phyloP scores from a whole-genome alignment of 2,888 invertebrate species.

The Hydropsyche betteni region DNA sequence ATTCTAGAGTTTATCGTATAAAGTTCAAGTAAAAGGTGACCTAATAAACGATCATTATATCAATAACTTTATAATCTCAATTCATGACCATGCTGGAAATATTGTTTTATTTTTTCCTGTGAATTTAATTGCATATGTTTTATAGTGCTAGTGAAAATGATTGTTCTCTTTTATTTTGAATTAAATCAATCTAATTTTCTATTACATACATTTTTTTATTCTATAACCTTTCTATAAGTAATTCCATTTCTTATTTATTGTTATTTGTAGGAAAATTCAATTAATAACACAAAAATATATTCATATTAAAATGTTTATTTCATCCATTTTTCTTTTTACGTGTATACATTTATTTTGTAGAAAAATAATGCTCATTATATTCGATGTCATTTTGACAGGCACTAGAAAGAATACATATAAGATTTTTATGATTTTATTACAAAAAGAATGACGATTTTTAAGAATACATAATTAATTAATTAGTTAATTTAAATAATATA shows the following conservation, averaged over 20 bases:
- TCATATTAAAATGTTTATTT: constrained; percentile 37
- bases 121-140: not conserved
- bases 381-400: constrained; percentile 37
- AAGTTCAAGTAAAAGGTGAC: constrained; percentile 8
- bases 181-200: too few species aligned
- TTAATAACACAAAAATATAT: not conserved
- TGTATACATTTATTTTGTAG: constrained; percentile 35
- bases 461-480: constrained; percentile 28
- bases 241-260: too few species aligned
- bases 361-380: constrained; percentile 17
- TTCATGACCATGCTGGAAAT: not conserved
- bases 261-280: not conserved
- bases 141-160: not conserved
- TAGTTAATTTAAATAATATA: constrained; percentile 35
- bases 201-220: too few species aligned
- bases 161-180: too few species aligned
- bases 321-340: constrained; percentile 32
- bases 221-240: too few species aligned
- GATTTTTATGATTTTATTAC: constrained; percentile 22
- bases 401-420: constrained; percentile 33
- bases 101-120: not conserved
- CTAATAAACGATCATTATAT: constrained; percentile 4
- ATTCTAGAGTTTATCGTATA: not conserved
- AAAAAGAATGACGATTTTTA: constrained; percentile 26
- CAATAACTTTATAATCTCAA: not conserved